Base-by-base conservation (phyloP, 2,888 invertebrate species). In the Lasioglossum figueresi region DNA sequence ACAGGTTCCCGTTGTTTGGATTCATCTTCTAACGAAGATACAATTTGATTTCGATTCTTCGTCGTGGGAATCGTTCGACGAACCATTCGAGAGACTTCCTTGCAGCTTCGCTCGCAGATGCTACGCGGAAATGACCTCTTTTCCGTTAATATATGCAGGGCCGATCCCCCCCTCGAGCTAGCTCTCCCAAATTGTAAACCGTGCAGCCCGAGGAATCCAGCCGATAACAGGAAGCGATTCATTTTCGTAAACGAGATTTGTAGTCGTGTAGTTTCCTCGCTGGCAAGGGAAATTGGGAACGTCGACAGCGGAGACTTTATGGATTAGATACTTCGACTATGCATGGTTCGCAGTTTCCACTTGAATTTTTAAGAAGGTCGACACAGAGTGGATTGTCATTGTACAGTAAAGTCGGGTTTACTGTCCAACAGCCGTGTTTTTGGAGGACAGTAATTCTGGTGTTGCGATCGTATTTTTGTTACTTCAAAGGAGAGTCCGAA, bases 71-170 rank as follows among this genome's bases (percentile, higher is more conserved):
- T 68, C 68, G 4, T 10, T 52, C 52, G 52, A 23, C 23, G 5
- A 52, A 45, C 37, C 48, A 27, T 43, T 68, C 52, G 31, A 40
- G 59, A 31, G 80, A 76, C 74, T 78, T 63, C 59, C 59, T 19
- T 34, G 56, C 73, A 40, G 43, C 72, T 23, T 73, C 84, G 72
- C 68, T 56, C 56, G 72, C 19, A 70, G 75, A 66, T 82, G 83
- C 70, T n/a, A 74, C 27, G 66, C 70, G 76, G 59, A 88, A 76
- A 75, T 76, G 75, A 80, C 72, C 83, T 40, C 45, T 66, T 88
- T 78, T 48, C 75, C 63, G 48, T 31, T 56, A 31, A 79, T 68
- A 78, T 78, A 76, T 63, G 37, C 59, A 27, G 40, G 74, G 14
- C n/a, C 74, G 14, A 63, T 74, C 59, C 66, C 37, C 83, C 43